These are phyloP conservation scores for Netelia melanura DNA, from an alignment of 2,888 invertebrate species.

Conservation along the genomic window DNA sequence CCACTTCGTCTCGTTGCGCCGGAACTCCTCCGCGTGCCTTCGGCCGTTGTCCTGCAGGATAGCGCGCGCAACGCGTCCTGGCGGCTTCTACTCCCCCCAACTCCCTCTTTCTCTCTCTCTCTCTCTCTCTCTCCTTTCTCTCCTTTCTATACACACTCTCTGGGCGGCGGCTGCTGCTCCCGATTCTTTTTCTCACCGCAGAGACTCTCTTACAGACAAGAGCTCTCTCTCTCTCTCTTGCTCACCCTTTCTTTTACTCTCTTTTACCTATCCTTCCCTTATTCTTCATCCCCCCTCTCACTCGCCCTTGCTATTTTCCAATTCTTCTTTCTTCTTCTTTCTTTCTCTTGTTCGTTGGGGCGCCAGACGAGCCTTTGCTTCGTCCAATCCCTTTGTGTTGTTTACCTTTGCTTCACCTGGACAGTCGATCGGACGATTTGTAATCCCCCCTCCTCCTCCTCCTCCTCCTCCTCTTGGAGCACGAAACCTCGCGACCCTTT, in stretches of 20 bases:
- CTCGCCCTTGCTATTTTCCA: conserved; percentile 32
- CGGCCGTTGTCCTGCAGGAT: conserved; percentile 80
- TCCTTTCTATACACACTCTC: conserved; percentile 46
- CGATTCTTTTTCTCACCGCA: conserved; percentile 55
- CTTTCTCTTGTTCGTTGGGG: conserved; percentile 32
- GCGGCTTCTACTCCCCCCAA: conserved; percentile 41
- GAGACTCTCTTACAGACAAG: conserved; percentile 27
- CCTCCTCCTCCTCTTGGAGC: no score
- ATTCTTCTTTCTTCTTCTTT: conserved; percentile 20
- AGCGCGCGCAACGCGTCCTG: conserved; percentile 67
- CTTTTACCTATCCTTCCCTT: conserved; percentile 2
- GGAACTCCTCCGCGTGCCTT: conserved; percentile 68
- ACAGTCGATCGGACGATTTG: conserved; percentile 23
- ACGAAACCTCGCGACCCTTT: not conserved
- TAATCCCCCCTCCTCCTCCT: not conserved
- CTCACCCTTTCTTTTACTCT: not conserved
- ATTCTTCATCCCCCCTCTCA: conserved; percentile 5
- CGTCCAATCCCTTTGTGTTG: conserved; percentile 30
- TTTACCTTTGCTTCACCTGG: conserved; percentile 50
- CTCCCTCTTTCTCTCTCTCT: conserved; percentile 36
- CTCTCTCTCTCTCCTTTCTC: conserved; percentile 44
- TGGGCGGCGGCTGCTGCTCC: conserved; percentile 65
- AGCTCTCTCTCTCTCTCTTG: conserved; percentile 21
- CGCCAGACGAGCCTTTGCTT: conserved; percentile 27
- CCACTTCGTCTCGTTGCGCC: conserved; percentile 54